These are phyloP conservation scores for Pelochelys cantorii DNA, from an alignment of 2,797 vertebrate genomes.

Conservation along the genomic window DNA sequence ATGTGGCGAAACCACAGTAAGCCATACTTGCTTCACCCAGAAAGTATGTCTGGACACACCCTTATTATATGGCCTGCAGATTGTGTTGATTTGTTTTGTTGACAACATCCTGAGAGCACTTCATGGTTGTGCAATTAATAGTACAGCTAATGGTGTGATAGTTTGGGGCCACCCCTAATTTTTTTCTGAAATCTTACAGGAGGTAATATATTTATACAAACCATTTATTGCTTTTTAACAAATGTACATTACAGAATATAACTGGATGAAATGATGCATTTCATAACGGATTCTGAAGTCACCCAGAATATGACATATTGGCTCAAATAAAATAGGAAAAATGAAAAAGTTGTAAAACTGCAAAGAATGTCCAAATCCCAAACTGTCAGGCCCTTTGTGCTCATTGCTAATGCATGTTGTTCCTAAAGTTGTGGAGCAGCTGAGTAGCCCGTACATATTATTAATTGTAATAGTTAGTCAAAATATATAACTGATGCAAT, in stretches of 20 bases:
- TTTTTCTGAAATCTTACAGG: slow-evolving; percentile 51
- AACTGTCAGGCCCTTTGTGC: neutral
- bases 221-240: slow-evolving; percentile 30
- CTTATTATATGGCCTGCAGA: slow-evolving; percentile 26
- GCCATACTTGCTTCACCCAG: slow-evolving; percentile 58
- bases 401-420: neutral
- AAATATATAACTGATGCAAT: slow-evolving; percentile 48
- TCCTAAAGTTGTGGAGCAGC: neutral
- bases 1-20: slow-evolving; percentile 48
- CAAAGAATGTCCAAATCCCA: neutral
- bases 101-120: slow-evolving; percentile 49
- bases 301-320: neutral
- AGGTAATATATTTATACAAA: slow-evolving; percentile 23
- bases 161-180: slow-evolving; percentile 60
- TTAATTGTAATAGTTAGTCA: slow-evolving; percentile 50
- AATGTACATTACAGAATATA: slow-evolving; percentile 53
- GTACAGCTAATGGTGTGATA: neutral
- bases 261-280: slow-evolving; percentile 45
- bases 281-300: slow-evolving; percentile 30
- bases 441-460: slow-evolving; percentile 1
- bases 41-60: slow-evolving; percentile 66
- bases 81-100: slow-evolving; percentile 56
- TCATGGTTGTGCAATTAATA: neutral
- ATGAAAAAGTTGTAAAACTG: neutral
- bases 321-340: slow-evolving; percentile 43